These are phyloP conservation scores for Gisinianus flammeolus DNA, from an alignment of 2,888 invertebrate genomes.

Conservation along the genomic window DNA sequence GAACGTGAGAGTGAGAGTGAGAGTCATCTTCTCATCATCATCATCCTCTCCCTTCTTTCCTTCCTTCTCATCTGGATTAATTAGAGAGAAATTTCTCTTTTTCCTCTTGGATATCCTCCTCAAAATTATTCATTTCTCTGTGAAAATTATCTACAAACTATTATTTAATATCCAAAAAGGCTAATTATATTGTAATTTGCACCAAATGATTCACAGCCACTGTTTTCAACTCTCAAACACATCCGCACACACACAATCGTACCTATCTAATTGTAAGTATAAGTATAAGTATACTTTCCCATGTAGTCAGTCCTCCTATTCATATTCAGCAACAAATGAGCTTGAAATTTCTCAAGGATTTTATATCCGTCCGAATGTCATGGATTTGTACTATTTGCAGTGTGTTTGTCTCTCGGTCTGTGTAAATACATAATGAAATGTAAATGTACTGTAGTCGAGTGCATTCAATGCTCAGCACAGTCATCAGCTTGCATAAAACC, in stretches of 20 bases:
- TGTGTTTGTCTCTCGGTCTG: background rate
- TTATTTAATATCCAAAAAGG: background rate
- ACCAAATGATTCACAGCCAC: conserved; percentile 11
- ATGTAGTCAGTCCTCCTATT: too few species aligned
- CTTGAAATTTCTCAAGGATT: background rate
- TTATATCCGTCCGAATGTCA: background rate
- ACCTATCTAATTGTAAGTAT: too few species aligned
- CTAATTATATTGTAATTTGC: conserved; percentile 22
- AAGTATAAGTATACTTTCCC: too few species aligned
- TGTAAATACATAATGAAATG: background rate
- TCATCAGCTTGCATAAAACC: background rate
- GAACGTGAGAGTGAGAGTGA: too few species aligned
- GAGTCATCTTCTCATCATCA: background rate
- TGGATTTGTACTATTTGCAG: background rate
- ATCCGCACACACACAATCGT: background rate
- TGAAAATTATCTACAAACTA: conserved; percentile 14
- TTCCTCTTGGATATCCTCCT: background rate
- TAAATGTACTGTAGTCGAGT: background rate
- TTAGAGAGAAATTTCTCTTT: background rate
- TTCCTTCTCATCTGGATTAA: background rate
- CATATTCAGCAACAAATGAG: background rate
- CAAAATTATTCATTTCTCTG: background rate
- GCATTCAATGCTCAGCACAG: background rate
- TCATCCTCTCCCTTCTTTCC: background rate
- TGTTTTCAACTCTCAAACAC: background rate